Base-by-base conservation (phyloP, 2,797 vertebrate species). In the Chiroxiphia lanceolata region DNA sequence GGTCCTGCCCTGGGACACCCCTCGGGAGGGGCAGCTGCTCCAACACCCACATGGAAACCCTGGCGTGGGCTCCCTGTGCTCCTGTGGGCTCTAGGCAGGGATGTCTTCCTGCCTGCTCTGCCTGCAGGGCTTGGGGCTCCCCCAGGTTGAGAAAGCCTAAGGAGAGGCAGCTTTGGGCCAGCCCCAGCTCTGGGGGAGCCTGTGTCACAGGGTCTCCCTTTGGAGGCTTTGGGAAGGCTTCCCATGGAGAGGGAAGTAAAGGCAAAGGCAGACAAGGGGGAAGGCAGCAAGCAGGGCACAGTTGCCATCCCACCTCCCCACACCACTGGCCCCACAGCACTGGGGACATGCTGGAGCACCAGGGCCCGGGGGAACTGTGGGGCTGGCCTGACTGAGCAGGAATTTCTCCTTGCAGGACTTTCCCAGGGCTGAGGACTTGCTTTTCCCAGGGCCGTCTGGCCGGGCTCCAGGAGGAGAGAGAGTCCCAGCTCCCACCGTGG, bases 391-490 rank as follows among this genome's bases (percentile, higher is more conserved):
- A 29, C 48, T 1, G 5, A 61, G 74, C 68, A 96, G 89, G 60
- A 89, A 92, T 83, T 94, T 74, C 87, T 95, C 44, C 71, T 82
- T 11, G 44, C 64, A 83, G 51, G 89, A 93, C n/a, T 87, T 96
- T 96, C 96, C 94, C 96, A 96, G 85, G 94, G 68, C 95, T 87
- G 89, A 92, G 15, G 54, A 80, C n/a, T 94, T 68, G 92, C 40
- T 76, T 94, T 97, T 97, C 96, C 87, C 87, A 95, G 90, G 81
- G 57, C 88, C 2, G 13, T 34, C 90, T 90, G 89, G 94, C 90
- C 2, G 0, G 44, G 69, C 50, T 96, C 92, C 93, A 96, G 82
- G n/a, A 93, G 70, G 38, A 91, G 48, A 74, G 4, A 40, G 56
- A 82, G 64, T 91, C 87, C 65, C 91, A 51, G 91, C 79, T 94